Conservation (phyloP, 2,888 invertebrate genomes). For the Eupithecia subumbrata region DNA sequence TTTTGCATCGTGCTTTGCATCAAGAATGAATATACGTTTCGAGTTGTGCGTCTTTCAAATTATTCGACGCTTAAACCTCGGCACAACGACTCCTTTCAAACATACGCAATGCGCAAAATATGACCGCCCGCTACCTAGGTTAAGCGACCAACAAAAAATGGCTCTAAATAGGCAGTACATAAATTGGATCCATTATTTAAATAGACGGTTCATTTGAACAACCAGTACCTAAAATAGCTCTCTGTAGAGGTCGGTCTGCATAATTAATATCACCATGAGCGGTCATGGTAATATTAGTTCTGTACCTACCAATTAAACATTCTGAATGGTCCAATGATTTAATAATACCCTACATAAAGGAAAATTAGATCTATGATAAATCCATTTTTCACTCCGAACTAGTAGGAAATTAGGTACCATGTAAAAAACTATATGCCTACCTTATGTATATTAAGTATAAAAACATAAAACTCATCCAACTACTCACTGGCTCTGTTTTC, state of each 20-base stretch:
- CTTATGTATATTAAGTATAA: no score
- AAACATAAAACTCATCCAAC: no score
- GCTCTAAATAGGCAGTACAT: background rate
- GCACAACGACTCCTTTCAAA: background rate
- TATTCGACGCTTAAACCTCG: background rate
- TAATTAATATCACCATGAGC: background rate
- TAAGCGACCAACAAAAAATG: background rate
- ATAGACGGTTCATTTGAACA: background rate
- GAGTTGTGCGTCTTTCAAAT: background rate
- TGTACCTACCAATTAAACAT: background rate
- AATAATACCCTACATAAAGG: background rate
- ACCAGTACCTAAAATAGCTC: background rate
- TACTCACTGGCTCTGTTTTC: no score
- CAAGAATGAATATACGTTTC: background rate
- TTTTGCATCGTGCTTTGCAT: background rate
- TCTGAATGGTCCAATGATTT: background rate
- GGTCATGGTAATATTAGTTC: background rate
- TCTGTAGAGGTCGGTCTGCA: background rate
- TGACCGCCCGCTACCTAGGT: background rate
- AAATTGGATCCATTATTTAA: background rate
- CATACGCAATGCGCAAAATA: conserved; percentile 2
- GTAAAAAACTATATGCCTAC: background rate
- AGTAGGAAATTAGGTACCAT: background rate
- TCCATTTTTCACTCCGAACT: background rate
- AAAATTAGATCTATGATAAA: background rate